Conservation (phyloP, 2,888 invertebrate genomes). For the Euzophera pinguis region DNA sequence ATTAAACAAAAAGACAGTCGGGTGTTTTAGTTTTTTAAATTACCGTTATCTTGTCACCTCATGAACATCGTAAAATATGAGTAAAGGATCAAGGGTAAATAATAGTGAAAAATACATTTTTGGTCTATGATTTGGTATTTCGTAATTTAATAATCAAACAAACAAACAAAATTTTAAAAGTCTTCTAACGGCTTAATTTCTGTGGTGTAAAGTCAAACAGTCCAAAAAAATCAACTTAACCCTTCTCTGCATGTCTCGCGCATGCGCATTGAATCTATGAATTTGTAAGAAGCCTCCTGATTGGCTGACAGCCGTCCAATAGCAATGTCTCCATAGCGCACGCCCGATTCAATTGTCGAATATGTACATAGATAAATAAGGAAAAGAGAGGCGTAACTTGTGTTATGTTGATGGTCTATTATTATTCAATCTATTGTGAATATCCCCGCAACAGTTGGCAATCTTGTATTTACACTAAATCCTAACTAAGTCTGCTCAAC, state of each 20-base stretch:
- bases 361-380: constrained; percentile 32
- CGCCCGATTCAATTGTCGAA: constrained; percentile 48
- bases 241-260: constrained; percentile 21
- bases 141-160: too few species aligned
- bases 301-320: constrained; percentile 54
- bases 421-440: background rate
- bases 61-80: too few species aligned
- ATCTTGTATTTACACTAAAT: too few species aligned
- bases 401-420: background rate
- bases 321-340: constrained; percentile 47
- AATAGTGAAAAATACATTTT: too few species aligned
- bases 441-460: too few species aligned
- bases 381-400: constrained; percentile 1
- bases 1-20: too few species aligned
- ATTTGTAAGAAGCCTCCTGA: constrained; percentile 27
- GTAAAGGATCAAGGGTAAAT: too few species aligned
- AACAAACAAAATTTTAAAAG: too few species aligned
- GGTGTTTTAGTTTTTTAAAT: too few species aligned
- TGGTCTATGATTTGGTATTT: too few species aligned
- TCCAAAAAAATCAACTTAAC: constrained; percentile 15
- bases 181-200: background rate
- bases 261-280: constrained; percentile 47
- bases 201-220: background rate
- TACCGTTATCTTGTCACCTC: too few species aligned
- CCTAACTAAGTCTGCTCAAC: too few species aligned